Conservation (phyloP, 2,888 invertebrate species). For the Machimus rusticus region DNA sequence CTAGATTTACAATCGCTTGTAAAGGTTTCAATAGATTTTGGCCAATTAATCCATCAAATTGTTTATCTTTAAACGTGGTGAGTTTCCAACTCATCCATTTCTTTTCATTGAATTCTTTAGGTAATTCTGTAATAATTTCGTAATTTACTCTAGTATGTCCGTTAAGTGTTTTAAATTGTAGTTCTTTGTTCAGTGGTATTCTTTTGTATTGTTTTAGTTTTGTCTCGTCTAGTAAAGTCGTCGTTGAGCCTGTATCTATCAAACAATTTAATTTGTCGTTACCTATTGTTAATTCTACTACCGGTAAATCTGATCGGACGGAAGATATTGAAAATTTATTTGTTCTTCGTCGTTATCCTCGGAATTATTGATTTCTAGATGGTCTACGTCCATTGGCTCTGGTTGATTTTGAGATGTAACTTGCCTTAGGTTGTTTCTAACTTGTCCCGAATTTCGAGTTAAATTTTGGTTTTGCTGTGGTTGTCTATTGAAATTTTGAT, state of each 20-base stretch:
- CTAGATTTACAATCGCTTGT: slow-evolving; percentile 45
- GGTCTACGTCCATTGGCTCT: slow-evolving; percentile 45
- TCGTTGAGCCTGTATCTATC: slow-evolving; percentile 46
- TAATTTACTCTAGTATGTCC: slow-evolving; percentile 27
- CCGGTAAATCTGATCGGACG: slow-evolving; percentile 42
- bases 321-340: slow-evolving; percentile 47
- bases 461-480: no score
- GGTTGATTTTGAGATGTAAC: neutral
- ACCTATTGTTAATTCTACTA: slow-evolving; percentile 45
- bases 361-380: slow-evolving; percentile 2
- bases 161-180: slow-evolving; percentile 41
- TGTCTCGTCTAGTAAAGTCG: slow-evolving; percentile 40
- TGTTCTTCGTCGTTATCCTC: slow-evolving; percentile 13
- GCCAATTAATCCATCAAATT: slow-evolving; percentile 44
- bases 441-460: slow-evolving; percentile 2
- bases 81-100: slow-evolving; percentile 39
- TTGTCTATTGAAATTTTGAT: neutral
- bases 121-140: slow-evolving; percentile 45
- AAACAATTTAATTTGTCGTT: slow-evolving; percentile 37
- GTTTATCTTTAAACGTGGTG: neutral
- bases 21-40: slow-evolving; percentile 44
- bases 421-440: neutral
- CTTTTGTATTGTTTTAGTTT: slow-evolving; percentile 44
- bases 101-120: slow-evolving; percentile 46
- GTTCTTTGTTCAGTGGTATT: slow-evolving; percentile 29